A percentile compares a stretch with the other conserved stretches of the same genome.
Conservation (phyloP, 2,113 vertebrate genomes). For the Trinectes maculatus region DNA sequence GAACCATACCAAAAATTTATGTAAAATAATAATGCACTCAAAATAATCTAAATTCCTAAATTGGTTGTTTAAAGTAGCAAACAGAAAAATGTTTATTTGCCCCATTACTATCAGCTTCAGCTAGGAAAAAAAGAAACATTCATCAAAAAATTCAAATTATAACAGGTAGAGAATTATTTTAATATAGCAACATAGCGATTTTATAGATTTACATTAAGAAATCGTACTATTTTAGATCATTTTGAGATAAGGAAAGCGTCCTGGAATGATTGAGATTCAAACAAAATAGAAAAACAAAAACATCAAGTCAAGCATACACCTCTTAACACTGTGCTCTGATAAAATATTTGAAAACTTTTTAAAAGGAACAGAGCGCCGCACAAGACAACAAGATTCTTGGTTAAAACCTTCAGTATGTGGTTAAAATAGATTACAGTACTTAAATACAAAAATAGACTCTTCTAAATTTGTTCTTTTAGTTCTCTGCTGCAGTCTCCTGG, state of each 20-base stretch:
- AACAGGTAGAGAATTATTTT: slow-evolving; percentile 65
- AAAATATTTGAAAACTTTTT: slow-evolving; percentile 61
- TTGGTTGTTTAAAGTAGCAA: not conserved
- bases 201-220: slow-evolving; percentile 71
- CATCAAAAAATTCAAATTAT: slow-evolving; percentile 10
- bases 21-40: not conserved
- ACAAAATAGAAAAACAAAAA: slow-evolving; percentile 57
- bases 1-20: not conserved
- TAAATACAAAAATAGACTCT: slow-evolving; percentile 86
- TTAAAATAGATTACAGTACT: slow-evolving; percentile 84
- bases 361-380: slow-evolving; percentile 56
- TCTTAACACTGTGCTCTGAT: slow-evolving; percentile 79
- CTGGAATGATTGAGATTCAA: slow-evolving; percentile 75
- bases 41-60: not conserved
- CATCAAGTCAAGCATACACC: slow-evolving; percentile 64
- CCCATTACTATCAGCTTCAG: not conserved
- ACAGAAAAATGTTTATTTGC: not conserved
- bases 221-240: slow-evolving; percentile 58
- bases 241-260: slow-evolving; percentile 54
- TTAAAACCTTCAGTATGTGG: slow-evolving; percentile 73
- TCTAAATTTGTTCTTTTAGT: slow-evolving; percentile 64
- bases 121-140: not conserved
- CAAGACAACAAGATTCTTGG: slow-evolving; percentile 49
- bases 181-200: slow-evolving; percentile 68
- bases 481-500: slow-evolving; percentile 60